phyloP scores from a whole-genome alignment of 2,888 invertebrate genomes.

The Ectropis crepuscularia region DNA sequence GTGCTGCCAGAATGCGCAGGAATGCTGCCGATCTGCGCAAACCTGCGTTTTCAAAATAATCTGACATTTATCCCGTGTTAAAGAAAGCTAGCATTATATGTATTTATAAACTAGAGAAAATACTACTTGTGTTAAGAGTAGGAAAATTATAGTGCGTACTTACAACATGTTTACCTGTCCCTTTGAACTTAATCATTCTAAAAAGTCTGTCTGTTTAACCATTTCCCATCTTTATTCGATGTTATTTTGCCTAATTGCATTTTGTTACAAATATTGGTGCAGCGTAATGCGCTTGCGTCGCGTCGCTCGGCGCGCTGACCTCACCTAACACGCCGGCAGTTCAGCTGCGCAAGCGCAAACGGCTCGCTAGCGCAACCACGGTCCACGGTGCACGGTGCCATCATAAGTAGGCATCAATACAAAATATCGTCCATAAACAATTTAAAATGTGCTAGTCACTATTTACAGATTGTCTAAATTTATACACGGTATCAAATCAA shows the following conservation, averaged over 20 bases:
- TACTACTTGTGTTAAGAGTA: too few species aligned
- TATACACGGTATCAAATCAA: slow-evolving; percentile 46
- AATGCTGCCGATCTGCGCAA: background rate
- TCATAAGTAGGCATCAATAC: too few species aligned
- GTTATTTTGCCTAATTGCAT: background rate
- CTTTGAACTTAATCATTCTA: too few species aligned
- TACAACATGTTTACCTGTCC: too few species aligned
- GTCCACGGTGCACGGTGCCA: too few species aligned
- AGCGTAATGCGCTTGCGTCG: slow-evolving; percentile 49
- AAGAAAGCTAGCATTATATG: too few species aligned
- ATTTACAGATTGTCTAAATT: slow-evolving; percentile 35
- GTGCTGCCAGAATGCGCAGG: slow-evolving; percentile 14
- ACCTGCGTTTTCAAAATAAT: background rate
- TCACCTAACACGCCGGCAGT: slow-evolving; percentile 68
- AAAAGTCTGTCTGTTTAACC: too few species aligned
- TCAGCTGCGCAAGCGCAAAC: slow-evolving; percentile 47
- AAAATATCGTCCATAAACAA: background rate
- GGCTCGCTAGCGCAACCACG: slow-evolving; percentile 15
- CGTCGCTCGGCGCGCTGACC: slow-evolving; percentile 56
- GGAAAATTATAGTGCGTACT: too few species aligned
- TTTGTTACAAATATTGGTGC: slow-evolving; percentile 56
- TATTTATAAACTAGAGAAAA: too few species aligned
- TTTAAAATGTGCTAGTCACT: background rate
- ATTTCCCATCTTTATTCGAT: background rate
- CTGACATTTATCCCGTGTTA: too few species aligned